phyloP scores from a whole-genome alignment of 92 coral and sea anemone species.

The Umimayanthus kanabou region DNA sequence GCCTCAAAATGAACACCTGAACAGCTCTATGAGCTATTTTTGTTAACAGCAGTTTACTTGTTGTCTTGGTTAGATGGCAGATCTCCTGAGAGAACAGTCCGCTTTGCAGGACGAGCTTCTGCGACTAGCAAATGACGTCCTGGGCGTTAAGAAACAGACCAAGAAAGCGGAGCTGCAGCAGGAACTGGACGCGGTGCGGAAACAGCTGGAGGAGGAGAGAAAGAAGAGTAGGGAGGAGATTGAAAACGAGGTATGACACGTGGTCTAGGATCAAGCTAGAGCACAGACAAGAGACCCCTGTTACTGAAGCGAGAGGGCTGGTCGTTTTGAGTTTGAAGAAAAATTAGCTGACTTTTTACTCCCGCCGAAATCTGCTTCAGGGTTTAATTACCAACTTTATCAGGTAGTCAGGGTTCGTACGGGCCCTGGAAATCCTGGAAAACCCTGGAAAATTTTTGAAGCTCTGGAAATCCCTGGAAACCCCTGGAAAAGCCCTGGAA shows the following conservation, averaged over 20 bases:
- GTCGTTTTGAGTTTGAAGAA: too few relatives aligned
- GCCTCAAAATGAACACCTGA: too few relatives aligned
- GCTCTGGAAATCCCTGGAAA: too few relatives aligned
- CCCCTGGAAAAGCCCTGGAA: too few relatives aligned
- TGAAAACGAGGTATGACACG: constrained; percentile 51
- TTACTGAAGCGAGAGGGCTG: neutral
- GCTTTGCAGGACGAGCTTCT: constrained; percentile 56
- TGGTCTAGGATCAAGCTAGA: neutral
- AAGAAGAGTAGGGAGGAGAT: constrained; percentile 50
- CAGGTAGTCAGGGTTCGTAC: too few relatives aligned
- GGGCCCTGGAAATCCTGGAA: too few relatives aligned
- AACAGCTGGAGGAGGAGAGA: constrained; percentile 47
- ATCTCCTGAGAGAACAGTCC: constrained; percentile 65
- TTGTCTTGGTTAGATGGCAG: constrained; percentile 53
- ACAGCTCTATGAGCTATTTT: neutral
- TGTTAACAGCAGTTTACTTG: neutral
- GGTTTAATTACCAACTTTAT: too few relatives aligned
- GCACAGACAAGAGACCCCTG: neutral
- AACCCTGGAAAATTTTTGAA: too few relatives aligned
- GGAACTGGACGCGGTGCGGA: constrained; percentile 41
- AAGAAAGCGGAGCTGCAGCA: constrained; percentile 39
- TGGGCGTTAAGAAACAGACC: constrained; percentile 46
- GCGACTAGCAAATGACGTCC: constrained; percentile 55
- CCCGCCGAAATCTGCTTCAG: too few relatives aligned
- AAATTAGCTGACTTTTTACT: too few relatives aligned